Evolutionary conservation across 2,113 vertebrate species (phyloP).

Genomic region (Charina bottae): DNA sequence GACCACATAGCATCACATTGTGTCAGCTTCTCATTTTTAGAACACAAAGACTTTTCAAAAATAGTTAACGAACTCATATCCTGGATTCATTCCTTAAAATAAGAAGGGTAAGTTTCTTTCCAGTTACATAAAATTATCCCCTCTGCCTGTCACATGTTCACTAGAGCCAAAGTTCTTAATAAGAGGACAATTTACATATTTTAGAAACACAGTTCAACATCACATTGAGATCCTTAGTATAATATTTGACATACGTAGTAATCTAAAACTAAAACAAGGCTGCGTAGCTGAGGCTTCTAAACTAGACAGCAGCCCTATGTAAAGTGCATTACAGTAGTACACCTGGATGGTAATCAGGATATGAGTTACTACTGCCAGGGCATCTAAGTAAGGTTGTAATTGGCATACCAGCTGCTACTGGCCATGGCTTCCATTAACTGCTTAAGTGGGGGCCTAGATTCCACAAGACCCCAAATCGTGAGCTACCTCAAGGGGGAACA

Average conservation of each 20-base stretch:
- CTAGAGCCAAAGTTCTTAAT: too few species aligned
- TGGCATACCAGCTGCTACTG: not conserved
- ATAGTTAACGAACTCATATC: too few species aligned
- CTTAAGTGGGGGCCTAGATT: not conserved
- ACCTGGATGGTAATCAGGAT: not conserved
- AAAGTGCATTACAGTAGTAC: too few species aligned
- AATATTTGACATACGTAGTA: not conserved
- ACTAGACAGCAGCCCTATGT: not conserved
- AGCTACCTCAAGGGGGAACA: not conserved
- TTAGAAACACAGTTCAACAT: too few species aligned
- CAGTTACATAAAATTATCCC: too few species aligned
- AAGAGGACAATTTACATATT: too few species aligned
- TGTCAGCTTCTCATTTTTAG: too few species aligned
- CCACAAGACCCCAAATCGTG: not conserved
- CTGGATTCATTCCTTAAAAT: too few species aligned
- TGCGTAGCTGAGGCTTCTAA: not conserved
- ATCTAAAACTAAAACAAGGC: not conserved
- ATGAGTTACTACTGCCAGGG: not conserved
- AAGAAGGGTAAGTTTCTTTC: too few species aligned
- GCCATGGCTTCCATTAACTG: not conserved
- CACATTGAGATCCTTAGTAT: not conserved
- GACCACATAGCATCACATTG: too few species aligned
- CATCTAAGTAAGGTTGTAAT: not conserved
- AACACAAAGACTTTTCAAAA: too few species aligned
- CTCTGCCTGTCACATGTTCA: too few species aligned